These are phyloP conservation scores for Chymomyza fuscimana DNA, from an alignment of 2,888 invertebrate genomes.

Conservation along the genomic window DNA sequence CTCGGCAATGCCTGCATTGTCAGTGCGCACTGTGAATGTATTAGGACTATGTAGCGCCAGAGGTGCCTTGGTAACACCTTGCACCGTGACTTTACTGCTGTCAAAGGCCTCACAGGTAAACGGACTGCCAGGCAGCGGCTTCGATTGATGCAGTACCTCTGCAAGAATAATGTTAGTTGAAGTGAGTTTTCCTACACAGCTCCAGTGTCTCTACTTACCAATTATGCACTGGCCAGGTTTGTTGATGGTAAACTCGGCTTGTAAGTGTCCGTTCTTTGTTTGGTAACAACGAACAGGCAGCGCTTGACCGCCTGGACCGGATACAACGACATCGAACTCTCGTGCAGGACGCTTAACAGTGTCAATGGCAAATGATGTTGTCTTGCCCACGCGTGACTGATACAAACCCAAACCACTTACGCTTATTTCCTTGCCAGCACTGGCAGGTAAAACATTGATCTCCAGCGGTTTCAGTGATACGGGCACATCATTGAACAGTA, in stretches of 20 bases:
- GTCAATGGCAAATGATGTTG: constrained; percentile 93
- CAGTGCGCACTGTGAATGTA: constrained; percentile 88
- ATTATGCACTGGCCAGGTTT: constrained; percentile 86
- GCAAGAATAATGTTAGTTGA: constrained; percentile 72
- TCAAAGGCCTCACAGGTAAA: constrained; percentile 96
- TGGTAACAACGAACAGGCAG: constrained; percentile 96
- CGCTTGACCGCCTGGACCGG: constrained; percentile 88
- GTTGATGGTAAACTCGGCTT: constrained; percentile 95
- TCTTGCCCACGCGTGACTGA: constrained; percentile 90
- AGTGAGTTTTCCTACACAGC: neutral
- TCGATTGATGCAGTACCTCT: constrained; percentile 94
- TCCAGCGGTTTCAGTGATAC: constrained; percentile 81
- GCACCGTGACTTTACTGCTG: constrained; percentile 88
- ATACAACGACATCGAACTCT: constrained; percentile 94
- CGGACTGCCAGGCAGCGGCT: constrained; percentile 95
- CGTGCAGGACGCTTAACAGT: constrained; percentile 91
- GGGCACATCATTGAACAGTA: constrained; percentile 93
- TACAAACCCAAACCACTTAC: constrained; percentile 91
- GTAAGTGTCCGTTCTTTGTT: constrained; percentile 95
- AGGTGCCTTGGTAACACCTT: constrained; percentile 87
- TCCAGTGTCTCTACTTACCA: constrained; percentile 79
- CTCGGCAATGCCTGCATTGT: constrained; percentile 91
- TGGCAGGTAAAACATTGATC: constrained; percentile 83
- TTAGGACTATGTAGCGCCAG: constrained; percentile 91
- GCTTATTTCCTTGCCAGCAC: constrained; percentile 85